Percentiles rank a stretch among this genome's conserved stretches.
Conservation (phyloP, 2,113 vertebrate genomes). For the Pollachius pollachius region DNA sequence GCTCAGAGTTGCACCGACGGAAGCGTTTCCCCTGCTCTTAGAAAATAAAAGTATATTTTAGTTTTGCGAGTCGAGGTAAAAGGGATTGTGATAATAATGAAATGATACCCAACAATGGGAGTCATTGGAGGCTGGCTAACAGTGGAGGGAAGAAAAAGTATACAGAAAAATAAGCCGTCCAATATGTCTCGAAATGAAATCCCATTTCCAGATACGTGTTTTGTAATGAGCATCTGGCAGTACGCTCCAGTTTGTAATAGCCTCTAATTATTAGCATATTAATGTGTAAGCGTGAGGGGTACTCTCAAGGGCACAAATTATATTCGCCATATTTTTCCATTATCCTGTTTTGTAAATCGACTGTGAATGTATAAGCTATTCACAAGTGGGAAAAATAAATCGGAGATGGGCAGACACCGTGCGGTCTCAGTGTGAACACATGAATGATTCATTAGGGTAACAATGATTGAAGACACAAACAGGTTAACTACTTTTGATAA, state of each 20-base stretch:
- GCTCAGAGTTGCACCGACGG: no score
- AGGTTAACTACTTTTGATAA: constrained; percentile 14
- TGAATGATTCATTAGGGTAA: constrained; percentile 56
- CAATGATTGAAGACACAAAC: constrained; percentile 37
- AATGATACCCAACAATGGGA: no score
- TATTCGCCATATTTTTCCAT: constrained; percentile 53
- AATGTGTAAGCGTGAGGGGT: constrained; percentile 19
- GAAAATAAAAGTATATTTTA: no score
- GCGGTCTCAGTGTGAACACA: constrained; percentile 47
- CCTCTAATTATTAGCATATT: constrained; percentile 61
- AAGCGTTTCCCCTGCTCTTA: no score
- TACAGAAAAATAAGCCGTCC: not conserved
- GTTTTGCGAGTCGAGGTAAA: no score
- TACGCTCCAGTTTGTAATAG: constrained; percentile 41
- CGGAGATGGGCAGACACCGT: constrained; percentile 39
- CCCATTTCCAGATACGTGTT: not conserved
- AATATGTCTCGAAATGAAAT: not conserved
- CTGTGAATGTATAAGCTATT: constrained; percentile 55
- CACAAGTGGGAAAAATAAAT: constrained; percentile 41
- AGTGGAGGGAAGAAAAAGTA: no score
- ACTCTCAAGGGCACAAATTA: constrained; percentile 53
- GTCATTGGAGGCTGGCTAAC: not conserved
- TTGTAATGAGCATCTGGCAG: constrained; percentile 6
- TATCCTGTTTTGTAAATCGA: constrained; percentile 52
- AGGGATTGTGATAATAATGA: no score